Conservation (phyloP, 2,888 invertebrate genomes). For the Endotricha flammealis region DNA sequence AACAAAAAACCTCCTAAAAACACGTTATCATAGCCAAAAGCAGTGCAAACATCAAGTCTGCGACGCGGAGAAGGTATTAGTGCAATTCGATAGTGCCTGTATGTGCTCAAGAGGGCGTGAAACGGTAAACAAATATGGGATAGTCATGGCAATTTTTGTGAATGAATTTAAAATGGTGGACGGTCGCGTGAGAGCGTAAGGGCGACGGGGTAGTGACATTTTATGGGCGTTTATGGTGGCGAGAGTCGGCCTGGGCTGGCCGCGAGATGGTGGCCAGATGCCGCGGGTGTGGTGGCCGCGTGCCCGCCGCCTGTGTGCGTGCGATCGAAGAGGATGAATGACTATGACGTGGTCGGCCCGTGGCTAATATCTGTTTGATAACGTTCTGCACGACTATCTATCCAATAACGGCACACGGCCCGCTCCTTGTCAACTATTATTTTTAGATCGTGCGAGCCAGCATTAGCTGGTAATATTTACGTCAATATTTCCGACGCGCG, state of each 20-base stretch:
- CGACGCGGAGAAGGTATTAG: constrained; percentile 22
- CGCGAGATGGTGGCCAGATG: constrained; percentile 23
- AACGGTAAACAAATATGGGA: constrained; percentile 69
- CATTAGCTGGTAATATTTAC: constrained; percentile 24
- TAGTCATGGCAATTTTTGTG: constrained; percentile 70
- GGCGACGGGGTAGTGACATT: constrained; percentile 40
- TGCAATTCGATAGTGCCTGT: constrained; percentile 24
- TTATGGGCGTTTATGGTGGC: constrained; percentile 35
- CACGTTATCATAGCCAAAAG: constrained; percentile 30
- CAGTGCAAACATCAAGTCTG: constrained; percentile 31
- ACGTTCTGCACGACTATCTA: constrained; percentile 37
- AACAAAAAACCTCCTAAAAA: constrained; percentile 53
- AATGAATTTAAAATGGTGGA: constrained; percentile 78
- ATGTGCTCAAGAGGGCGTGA: constrained; percentile 44
- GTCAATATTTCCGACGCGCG: constrained; percentile 20
- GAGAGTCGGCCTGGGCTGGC: constrained; percentile 16
- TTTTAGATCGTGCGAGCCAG: constrained; percentile 51
- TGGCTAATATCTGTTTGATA: constrained; percentile 65
- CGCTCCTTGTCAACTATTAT: constrained; percentile 50
- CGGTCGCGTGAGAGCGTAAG: constrained; percentile 49
- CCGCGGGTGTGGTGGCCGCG: constrained; percentile 38
- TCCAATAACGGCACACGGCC: constrained; percentile 30
- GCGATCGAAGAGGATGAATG: constrained; percentile 73
- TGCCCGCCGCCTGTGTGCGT: constrained; percentile 50
- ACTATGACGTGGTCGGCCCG: constrained; percentile 60